A percentile compares a stretch with the other conserved stretches of the same genome.
These are phyloP conservation scores for Nothocercus nigrocapillus DNA, from an alignment of 2,113 vertebrate genomes.

Conservation along the genomic window DNA sequence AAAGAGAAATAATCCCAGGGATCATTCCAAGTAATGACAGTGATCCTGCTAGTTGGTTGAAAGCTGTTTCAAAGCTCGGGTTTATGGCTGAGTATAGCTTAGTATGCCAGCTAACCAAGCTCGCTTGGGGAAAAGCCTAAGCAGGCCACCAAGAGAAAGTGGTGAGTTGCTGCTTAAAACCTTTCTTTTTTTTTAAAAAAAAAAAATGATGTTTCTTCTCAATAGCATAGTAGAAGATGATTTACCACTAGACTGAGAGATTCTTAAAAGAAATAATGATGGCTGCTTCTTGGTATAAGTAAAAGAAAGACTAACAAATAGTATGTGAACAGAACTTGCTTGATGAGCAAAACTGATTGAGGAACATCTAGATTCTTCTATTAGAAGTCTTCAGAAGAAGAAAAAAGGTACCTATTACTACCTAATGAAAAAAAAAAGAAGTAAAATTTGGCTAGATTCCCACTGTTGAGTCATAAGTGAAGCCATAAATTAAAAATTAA, in stretches of 20 bases:
- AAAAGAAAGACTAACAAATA: not conserved
- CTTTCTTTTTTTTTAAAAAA: not conserved
- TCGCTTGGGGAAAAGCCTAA: not conserved
- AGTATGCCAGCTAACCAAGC: not conserved
- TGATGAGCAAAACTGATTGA: not conserved
- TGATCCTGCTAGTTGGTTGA: not conserved
- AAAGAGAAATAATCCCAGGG: not conserved
- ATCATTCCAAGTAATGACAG: not conserved
- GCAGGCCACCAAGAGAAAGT: not conserved
- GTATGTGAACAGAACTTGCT: not conserved
- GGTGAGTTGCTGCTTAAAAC: not conserved
- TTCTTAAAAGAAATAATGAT: not conserved
- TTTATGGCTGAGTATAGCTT: fast-evolving
- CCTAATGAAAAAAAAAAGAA: not conserved
- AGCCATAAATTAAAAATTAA: conserved; percentile 60
- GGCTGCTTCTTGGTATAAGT: not conserved
- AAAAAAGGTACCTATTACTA: not conserved
- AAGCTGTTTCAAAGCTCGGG: not conserved
- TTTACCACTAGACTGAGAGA: not conserved
- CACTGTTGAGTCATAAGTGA: conserved; percentile 2
- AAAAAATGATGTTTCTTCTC: not conserved
- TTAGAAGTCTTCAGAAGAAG: not conserved
- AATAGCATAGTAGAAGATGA: not conserved
- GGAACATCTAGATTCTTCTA: not conserved
- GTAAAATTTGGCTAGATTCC: conserved; percentile 39